Base-by-base conservation (phyloP, 2,797 vertebrate species). In the Rhabdomys pumilio region DNA sequence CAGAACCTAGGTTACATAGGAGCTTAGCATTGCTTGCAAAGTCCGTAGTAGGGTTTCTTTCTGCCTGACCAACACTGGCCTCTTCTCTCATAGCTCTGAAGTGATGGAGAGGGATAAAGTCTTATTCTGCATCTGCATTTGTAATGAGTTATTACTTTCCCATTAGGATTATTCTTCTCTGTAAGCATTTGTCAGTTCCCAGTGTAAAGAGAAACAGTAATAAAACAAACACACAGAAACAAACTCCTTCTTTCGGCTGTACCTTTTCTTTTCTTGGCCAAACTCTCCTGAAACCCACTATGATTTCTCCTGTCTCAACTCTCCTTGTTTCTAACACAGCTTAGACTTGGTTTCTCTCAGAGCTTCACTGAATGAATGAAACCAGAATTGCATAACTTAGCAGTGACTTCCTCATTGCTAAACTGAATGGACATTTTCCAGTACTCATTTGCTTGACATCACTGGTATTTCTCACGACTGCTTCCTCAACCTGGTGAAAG, bases 331-430 rank as follows among this genome's bases (percentile, higher is more conserved):
- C 76, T 24, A 81, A 69, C 3, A 57, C 75, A 55, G 12, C 26
- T 50, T 4, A 12, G 88, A 76, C 65, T 50, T 85, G 24, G 95
- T 89, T 96, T 95, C 96, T 83, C 41, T 93, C 91, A 92, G 0
- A 13, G n/a, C n/a, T 20, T 61, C 82, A 73, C 31, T 0, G 72
- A 95, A 93, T 2, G 77, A 96, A 95, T 2, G 72, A 96, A 95
- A 92, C 89, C 34, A 34, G 72, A 1, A 47, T 69, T 41, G 47
- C 50, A 29, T 12, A 41, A 63, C 31, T 44, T 53, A 47, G 24
- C 31, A 29, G 4, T 38, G 67, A 88, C 87, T 82, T 90, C 87
- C 92, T 89, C 55, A 47, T 9, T 50, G 81, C 31, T 63, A 79
- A 3, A 10, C 34, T 38, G 55, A 69, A 19, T 4, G 12, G 87